Conservation (phyloP, 1,140 invertebrate species). For the Dendrolimus punctatus region DNA sequence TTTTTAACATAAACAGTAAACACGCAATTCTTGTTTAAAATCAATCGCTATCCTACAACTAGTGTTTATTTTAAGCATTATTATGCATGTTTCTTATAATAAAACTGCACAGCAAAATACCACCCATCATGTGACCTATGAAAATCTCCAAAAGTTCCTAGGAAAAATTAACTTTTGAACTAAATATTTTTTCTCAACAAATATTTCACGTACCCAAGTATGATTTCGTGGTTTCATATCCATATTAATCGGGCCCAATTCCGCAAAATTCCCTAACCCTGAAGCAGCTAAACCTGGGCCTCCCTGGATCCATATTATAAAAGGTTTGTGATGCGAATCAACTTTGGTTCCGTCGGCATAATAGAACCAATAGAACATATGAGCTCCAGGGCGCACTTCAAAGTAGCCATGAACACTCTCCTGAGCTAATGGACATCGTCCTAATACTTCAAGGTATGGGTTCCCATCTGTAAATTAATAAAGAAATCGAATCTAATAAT, state of each 20-base stretch:
- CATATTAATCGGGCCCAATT: slow-evolving; percentile 54
- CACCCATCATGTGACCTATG: no score
- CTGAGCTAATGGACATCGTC: slow-evolving; percentile 20
- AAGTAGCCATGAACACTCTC: slow-evolving; percentile 45
- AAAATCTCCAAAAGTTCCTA: no score
- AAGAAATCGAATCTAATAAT: no score
- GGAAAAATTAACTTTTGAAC: no score
- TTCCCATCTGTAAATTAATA: slow-evolving; percentile 18
- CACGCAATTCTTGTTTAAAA: no score
- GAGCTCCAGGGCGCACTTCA: slow-evolving; percentile 48
- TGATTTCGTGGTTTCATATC: slow-evolving; percentile 52
- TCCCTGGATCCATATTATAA: slow-evolving; percentile 62
- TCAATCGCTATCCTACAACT: no score
- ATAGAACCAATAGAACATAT: slow-evolving; percentile 57
- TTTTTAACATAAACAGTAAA: no score
- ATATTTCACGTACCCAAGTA: slow-evolving; percentile 53
- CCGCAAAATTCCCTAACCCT: slow-evolving; percentile 51
- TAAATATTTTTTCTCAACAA: not conserved
- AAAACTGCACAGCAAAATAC: no score
- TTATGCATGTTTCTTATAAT: no score
- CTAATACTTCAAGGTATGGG: slow-evolving; percentile 40
- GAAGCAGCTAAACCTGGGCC: slow-evolving; percentile 53
- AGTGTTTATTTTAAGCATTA: no score
- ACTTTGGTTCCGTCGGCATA: slow-evolving; percentile 43
- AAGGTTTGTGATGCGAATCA: slow-evolving; percentile 37